A percentile compares a stretch with the other conserved stretches of the same genome.
Evolutionary conservation across 2,113 vertebrate species (phyloP).

Genomic region (Typhlomys cinereus): DNA sequence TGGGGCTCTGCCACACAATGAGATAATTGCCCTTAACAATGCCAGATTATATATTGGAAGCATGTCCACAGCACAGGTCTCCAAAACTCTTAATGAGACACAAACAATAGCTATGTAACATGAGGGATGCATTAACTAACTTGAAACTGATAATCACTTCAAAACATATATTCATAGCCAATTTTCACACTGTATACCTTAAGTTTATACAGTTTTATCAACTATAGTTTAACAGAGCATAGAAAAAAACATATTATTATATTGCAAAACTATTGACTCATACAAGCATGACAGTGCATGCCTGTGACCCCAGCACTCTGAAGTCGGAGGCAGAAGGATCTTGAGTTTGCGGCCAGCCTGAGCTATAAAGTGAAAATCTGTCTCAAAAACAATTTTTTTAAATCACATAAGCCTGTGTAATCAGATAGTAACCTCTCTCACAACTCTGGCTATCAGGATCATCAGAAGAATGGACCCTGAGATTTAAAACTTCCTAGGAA

Average conservation of each 20-base stretch:
- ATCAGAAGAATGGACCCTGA: no score
- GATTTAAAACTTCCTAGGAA: no score
- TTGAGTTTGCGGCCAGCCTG: not conserved
- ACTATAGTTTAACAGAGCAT: not conserved
- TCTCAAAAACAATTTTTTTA: not conserved
- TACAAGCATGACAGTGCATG: not conserved
- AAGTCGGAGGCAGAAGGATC: not conserved
- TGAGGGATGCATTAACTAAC: not conserved
- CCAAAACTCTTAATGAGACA: not conserved
- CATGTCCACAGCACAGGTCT: not conserved
- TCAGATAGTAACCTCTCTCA: no score
- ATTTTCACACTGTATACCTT: not conserved
- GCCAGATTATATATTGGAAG: not conserved
- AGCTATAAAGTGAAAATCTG: not conserved
- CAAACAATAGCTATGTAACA: not conserved
- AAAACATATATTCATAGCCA: not conserved
- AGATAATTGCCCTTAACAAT: not conserved
- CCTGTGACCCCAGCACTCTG: not conserved
- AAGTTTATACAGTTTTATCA: not conserved
- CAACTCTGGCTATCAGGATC: no score
- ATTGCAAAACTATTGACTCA: not conserved
- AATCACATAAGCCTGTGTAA: not conserved
- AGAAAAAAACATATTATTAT: not conserved
- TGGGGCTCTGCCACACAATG: not conserved
- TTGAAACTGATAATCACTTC: not conserved